Conservation (phyloP, 1,140 invertebrate genomes). For the Campoletis sonorensis region DNA sequence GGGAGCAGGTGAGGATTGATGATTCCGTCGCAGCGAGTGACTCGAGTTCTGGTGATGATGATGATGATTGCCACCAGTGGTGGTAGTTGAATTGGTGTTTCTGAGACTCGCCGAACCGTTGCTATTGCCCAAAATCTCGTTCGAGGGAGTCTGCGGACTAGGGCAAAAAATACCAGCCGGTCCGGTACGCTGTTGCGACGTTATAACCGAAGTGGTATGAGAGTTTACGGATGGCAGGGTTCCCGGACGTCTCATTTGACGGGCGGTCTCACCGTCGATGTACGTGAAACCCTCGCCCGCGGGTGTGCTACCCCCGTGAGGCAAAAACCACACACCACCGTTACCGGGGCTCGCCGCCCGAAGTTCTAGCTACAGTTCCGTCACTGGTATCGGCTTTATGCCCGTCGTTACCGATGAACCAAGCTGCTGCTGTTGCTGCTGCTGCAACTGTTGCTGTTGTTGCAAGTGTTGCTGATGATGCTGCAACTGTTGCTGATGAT, state of each 20-base stretch:
- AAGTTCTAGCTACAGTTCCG: conserved; percentile 95
- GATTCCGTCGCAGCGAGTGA: conserved; percentile 59
- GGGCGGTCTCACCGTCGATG: conserved; percentile 81
- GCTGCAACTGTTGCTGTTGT: conserved; percentile 74
- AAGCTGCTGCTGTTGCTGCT: conserved; percentile 77
- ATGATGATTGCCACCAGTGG: not conserved
- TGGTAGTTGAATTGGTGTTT: conserved; percentile 13
- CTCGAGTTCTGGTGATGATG: conserved; percentile 55
- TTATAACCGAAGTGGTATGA: conserved; percentile 1
- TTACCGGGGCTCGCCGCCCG: conserved; percentile 85
- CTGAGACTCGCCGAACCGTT: conserved; percentile 11
- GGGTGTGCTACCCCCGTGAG: conserved; percentile 81
- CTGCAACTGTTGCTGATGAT: conserved; percentile 69
- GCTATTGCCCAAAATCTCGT: not conserved
- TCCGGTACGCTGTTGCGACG: conserved; percentile 31
- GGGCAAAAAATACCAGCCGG: conserved; percentile 12
- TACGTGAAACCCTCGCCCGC: conserved; percentile 84
- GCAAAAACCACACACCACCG: conserved; percentile 76
- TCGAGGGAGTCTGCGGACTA: not conserved
- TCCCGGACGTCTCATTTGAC: conserved; percentile 72
- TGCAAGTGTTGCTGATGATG: conserved; percentile 56
- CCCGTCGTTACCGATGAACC: conserved; percentile 78
- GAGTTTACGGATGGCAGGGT: conserved; percentile 70
- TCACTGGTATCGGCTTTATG: conserved; percentile 88
- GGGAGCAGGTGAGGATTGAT: conserved; percentile 48